Conservation (phyloP, 2,797 vertebrate species). For the Delichon dasypus region DNA sequence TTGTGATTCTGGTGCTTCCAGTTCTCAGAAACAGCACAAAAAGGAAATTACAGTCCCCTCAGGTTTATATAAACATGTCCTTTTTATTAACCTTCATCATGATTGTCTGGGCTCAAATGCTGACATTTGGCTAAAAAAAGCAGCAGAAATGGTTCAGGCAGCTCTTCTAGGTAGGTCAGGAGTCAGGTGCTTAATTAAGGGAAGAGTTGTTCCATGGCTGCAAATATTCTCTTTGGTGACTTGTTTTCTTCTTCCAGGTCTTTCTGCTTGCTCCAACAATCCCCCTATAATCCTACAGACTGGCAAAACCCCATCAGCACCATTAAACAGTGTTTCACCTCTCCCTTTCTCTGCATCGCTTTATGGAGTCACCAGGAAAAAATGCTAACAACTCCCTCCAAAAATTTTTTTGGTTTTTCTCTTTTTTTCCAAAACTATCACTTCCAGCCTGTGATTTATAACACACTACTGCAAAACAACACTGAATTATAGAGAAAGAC, state of each 20-base stretch:
- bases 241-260: neutral
- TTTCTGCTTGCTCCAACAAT: neutral
- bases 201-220: neutral
- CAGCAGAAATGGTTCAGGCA: neutral
- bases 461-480: neutral
- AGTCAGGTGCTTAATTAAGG: neutral
- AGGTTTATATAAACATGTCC: neutral
- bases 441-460: neutral
- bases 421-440: neutral
- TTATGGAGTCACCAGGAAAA: neutral
- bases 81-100: neutral
- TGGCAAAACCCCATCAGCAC: neutral
- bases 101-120: neutral
- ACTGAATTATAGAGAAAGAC: neutral
- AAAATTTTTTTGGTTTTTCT: neutral
- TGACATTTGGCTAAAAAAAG: neutral
- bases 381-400: neutral
- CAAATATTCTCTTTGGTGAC: neutral
- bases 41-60: neutral
- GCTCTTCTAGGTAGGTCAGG: neutral
- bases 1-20: neutral
- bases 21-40: constrained; percentile 36
- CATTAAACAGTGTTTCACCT: accelerated
- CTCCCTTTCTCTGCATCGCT: neutral
- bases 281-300: neutral